These are phyloP conservation scores for Ophonus ardosiacus DNA, from an alignment of 2,888 invertebrate genomes.

Conservation along the genomic window DNA sequence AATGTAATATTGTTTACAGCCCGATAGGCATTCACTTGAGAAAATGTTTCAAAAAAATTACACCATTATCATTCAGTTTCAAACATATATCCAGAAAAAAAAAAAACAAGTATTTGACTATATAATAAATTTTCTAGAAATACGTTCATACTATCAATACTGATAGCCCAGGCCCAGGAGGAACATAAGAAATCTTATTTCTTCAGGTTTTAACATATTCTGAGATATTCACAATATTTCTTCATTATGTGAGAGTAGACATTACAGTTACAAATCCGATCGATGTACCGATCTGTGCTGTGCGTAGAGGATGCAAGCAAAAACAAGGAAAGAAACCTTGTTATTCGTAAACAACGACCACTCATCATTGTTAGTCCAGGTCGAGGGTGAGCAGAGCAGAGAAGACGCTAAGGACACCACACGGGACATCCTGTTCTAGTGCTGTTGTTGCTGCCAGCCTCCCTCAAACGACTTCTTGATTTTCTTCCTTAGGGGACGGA, in stretches of 20 bases:
- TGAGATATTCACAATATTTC: background rate
- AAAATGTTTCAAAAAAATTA: too few species aligned
- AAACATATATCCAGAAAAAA: too few species aligned
- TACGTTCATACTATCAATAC: too few species aligned
- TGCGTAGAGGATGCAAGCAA: background rate
- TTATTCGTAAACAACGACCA: constrained; percentile 52
- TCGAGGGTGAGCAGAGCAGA: background rate
- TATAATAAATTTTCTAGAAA: too few species aligned
- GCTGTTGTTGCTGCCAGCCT: background rate
- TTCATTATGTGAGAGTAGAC: constrained; percentile 2
- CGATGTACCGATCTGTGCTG: constrained; percentile 25
- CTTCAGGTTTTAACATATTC: background rate
- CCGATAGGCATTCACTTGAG: too few species aligned
- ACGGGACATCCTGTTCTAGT: constrained; percentile 14
- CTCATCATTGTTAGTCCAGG: constrained; percentile 51
- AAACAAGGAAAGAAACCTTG: constrained; percentile 39
- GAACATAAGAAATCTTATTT: background rate
- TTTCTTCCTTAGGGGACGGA: constrained; percentile 2
- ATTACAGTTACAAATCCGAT: constrained; percentile 26
- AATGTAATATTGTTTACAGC: too few species aligned
- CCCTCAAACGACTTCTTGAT: constrained; percentile 7
- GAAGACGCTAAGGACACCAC: background rate
- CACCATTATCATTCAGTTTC: too few species aligned
- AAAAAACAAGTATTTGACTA: too few species aligned
- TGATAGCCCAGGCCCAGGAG: too few species aligned